phyloP scores from a whole-genome alignment of 2,113 vertebrate species.

The Neolamprologus fasciatus region DNA sequence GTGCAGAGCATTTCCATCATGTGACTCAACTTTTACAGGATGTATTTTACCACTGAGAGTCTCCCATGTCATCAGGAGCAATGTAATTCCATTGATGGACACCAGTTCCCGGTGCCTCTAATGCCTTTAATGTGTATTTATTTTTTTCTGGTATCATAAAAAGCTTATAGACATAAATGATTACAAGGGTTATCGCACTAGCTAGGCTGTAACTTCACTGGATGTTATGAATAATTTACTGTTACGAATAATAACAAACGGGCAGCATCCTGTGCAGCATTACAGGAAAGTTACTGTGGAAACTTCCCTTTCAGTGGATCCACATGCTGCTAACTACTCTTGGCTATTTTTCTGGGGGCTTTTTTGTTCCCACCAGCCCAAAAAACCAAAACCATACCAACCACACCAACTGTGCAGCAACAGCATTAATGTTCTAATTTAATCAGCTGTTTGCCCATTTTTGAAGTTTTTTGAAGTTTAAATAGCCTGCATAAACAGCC shows the following conservation, averaged over 20 bases:
- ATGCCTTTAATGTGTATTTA: neutral
- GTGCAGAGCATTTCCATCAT: neutral
- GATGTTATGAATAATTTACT: neutral
- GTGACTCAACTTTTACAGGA: neutral
- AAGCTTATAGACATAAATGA: neutral
- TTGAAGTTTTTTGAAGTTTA: neutral
- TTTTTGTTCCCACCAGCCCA: neutral
- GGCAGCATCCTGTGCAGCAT: neutral
- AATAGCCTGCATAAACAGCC: neutral
- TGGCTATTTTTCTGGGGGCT: neutral
- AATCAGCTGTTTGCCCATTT: neutral
- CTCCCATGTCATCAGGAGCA: neutral
- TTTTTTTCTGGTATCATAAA: neutral
- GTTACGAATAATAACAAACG: neutral
- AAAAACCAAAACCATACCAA: neutral
- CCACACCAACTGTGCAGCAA: neutral
- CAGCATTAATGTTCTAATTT: neutral
- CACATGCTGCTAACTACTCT: neutral
- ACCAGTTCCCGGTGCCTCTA: neutral
- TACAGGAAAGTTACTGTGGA: neutral
- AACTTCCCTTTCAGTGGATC: neutral
- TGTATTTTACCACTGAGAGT: neutral
- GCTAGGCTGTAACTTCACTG: neutral
- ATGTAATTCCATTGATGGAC: neutral
- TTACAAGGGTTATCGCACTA: neutral